Conservation (phyloP, 1,140 invertebrate species). For the Drosophila suzukii region DNA sequence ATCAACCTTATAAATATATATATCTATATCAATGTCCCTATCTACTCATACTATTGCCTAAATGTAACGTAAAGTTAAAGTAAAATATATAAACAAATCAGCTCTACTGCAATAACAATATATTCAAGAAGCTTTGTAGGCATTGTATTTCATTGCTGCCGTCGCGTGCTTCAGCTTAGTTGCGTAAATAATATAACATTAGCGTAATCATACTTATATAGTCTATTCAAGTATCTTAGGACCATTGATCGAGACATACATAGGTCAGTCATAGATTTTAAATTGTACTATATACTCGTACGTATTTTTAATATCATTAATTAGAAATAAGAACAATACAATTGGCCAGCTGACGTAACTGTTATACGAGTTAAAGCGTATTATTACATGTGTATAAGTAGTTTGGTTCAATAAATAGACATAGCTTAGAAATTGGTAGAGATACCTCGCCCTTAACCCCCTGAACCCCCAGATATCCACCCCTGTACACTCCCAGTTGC, state of each 20-base stretch:
- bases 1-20: conserved; percentile 35
- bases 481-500: conserved; percentile 7
- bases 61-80: conserved; percentile 15
- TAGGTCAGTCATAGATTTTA: conserved; percentile 28
- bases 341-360: conserved; percentile 29
- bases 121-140: conserved; percentile 28
- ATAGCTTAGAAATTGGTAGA: conserved; percentile 27
- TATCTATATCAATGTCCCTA: conserved; percentile 34
- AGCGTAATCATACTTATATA: conserved; percentile 7
- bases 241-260: conserved; percentile 6
- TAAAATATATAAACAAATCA: neutral
- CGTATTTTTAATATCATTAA: conserved; percentile 10
- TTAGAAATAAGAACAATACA: conserved; percentile 19
- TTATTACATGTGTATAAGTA: conserved; percentile 51
- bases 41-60: conserved; percentile 29
- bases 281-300: conserved; percentile 28
- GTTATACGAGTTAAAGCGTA: conserved; percentile 24
- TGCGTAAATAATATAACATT: conserved; percentile 4
- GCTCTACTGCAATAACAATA: conserved; percentile 3
- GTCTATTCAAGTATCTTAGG: conserved; percentile 10
- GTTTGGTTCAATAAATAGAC: conserved; percentile 58
- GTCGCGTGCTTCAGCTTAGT: conserved; percentile 41
- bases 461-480: neutral
- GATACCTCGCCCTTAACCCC: neutral
- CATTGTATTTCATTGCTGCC: conserved; percentile 32